Percentiles rank a stretch among this genome's conserved stretches.
Conservation (phyloP, 2,888 invertebrate genomes). For the Allophyes oxyacanthae region DNA sequence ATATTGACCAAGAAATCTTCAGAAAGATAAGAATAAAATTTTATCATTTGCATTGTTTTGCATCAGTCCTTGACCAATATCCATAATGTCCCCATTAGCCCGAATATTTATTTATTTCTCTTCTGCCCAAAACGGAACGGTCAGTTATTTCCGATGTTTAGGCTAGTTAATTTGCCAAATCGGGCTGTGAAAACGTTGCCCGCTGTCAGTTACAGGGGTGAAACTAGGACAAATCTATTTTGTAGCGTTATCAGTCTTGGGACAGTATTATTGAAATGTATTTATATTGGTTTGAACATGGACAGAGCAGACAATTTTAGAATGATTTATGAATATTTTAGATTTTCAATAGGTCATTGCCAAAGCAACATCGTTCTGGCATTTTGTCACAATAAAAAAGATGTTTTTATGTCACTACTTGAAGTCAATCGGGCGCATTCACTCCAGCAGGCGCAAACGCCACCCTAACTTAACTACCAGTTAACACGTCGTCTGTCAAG, state of each 20-base stretch:
- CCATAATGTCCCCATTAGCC: neutral
- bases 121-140: slow-evolving; percentile 19
- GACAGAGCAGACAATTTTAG: too few species aligned
- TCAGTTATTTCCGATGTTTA: slow-evolving; percentile 32
- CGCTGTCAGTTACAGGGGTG: slow-evolving; percentile 29
- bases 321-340: too few species aligned
- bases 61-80: too few species aligned
- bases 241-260: slow-evolving; percentile 15
- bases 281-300: slow-evolving; percentile 1
- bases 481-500: slow-evolving; percentile 53
- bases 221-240: slow-evolving; percentile 41
- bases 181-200: slow-evolving; percentile 23
- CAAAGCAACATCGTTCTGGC: too few species aligned
- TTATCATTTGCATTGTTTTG: neutral
- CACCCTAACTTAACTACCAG: slow-evolving; percentile 46
- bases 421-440: slow-evolving; percentile 27
- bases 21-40: too few species aligned
- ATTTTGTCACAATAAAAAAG: too few species aligned
- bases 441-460: too few species aligned
- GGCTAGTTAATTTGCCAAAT: slow-evolving; percentile 28
- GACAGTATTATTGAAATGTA: slow-evolving; percentile 17
- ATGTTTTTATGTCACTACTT: neutral
- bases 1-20: neutral
- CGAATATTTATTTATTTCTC: slow-evolving; percentile 14
- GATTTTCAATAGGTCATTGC: too few species aligned